Base-by-base conservation (phyloP, 2,113 vertebrate species). In the Equus quagga region DNA sequence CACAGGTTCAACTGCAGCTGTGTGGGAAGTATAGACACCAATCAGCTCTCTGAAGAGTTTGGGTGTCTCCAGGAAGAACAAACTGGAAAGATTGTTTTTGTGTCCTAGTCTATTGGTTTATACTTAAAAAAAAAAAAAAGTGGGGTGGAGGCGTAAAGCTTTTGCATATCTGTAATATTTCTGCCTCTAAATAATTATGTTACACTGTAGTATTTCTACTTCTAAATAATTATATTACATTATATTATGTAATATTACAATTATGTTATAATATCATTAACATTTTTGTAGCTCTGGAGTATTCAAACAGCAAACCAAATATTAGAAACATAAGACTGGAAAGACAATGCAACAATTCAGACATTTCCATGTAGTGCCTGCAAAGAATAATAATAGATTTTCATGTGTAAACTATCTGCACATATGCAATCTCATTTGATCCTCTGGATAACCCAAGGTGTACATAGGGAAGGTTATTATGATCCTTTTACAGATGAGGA, bases 1-100 rank as follows among this genome's bases (percentile, higher is more conserved):
- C 73, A 97, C 88, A 97, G 97, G 92, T 94, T 97, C 93, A 97
- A 91, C 83, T 69, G 69, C 54, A 96, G 95, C 76, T 97, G 98
- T 96, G 64, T 96, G 95, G 84, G 92, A 86, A 97, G 87, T 0
- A 0, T 51, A 54, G 78, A 87, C 97, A 96, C 80, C 93, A 0
- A 4, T 4, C 21, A 95, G 67, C 85, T 86, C 36, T 89, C 54
- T 0, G 93, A 98, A 97, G 0, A 23, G 70, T 97, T 97, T 97
- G 89, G 96, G 91, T 95, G 95, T 92, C 97, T 98, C 93, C 91
- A 70, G 60, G 65, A 97, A 94, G 67, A 97, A 92, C 46, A 96
- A 93, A 56, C 67, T 70, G 70, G 64, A 23, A 94, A 72, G 28
- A 76, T 0, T n/a, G 33, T 78, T 80, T 86, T 72, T 93, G 75